A percentile compares a stretch with the other conserved stretches of the same genome.
Conservation (phyloP, 2,797 vertebrate species). For the Anomalospiza imberbis region DNA sequence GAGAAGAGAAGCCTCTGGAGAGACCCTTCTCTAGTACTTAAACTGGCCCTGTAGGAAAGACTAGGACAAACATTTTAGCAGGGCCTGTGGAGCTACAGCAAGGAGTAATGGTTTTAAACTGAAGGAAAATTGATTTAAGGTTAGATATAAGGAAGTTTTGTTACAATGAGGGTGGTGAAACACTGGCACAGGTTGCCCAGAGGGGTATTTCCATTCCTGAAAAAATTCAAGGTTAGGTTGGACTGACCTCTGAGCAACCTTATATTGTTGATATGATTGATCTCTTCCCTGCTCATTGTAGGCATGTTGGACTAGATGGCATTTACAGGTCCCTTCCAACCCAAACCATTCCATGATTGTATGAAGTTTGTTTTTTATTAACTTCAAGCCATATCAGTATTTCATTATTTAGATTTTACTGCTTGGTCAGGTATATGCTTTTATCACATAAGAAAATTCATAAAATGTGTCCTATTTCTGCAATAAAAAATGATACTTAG, state of each 20-base stretch:
- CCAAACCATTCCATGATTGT: not conserved
- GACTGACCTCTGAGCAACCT: accelerated
- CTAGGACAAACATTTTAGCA: not conserved
- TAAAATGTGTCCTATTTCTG: not conserved
- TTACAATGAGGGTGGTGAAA: not conserved
- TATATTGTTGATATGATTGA: not conserved
- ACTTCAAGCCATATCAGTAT: not conserved
- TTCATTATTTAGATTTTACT: not conserved
- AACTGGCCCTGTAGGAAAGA: not conserved
- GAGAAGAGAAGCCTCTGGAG: not conserved
- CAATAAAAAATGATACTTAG: not conserved
- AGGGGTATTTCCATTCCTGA: not conserved
- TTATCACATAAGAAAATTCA: not conserved
- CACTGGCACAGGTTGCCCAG: not conserved
- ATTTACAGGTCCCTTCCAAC: not conserved
- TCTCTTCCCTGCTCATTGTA: not conserved
- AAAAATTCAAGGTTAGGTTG: not conserved
- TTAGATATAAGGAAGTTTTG: not conserved
- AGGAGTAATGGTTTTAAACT: not conserved
- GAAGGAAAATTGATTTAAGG: not conserved
- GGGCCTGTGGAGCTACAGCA: not conserved
- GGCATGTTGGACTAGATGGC: not conserved
- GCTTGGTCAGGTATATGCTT: not conserved
- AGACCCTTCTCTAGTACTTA: not conserved
- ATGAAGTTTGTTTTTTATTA: not conserved